Evolutionary conservation across 2,797 vertebrate species (phyloP).

Genomic region (Cossypha niveicapilla): DNA sequence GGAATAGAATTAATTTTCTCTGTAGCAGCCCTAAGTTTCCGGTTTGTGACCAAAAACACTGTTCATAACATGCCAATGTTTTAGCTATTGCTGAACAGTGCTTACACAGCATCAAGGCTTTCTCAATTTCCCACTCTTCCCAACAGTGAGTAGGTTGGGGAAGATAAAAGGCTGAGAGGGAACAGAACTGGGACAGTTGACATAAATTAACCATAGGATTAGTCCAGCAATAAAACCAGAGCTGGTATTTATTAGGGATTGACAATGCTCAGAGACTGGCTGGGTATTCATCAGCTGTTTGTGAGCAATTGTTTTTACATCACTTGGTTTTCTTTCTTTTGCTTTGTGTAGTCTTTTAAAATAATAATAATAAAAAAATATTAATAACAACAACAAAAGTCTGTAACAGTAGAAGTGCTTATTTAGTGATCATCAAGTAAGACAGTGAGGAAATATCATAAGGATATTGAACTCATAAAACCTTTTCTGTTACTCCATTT

Average conservation of each 20-base stretch:
- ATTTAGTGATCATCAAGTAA: not conserved
- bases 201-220: not conserved
- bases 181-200: not conserved
- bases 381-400: too few relatives aligned
- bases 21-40: not conserved
- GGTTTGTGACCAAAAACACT: not conserved
- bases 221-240: not conserved
- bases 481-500: not conserved
- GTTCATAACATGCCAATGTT: not conserved
- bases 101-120: not conserved
- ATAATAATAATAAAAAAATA: not conserved
- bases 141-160: fast-evolving
- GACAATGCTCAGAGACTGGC: not conserved
- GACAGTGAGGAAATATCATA: not conserved
- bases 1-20: not conserved
- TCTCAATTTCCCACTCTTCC: not conserved
- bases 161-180: not conserved
- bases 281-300: not conserved
- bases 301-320: not conserved
- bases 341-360: not conserved
- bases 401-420: not conserved
- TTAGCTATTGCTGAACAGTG: not conserved
- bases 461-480: not conserved
- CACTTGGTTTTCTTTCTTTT: not conserved
- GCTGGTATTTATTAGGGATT: fast-evolving